These are phyloP conservation scores for Vanessa tameamea DNA, from an alignment of 1,140 invertebrate genomes.

Conservation along the genomic window DNA sequence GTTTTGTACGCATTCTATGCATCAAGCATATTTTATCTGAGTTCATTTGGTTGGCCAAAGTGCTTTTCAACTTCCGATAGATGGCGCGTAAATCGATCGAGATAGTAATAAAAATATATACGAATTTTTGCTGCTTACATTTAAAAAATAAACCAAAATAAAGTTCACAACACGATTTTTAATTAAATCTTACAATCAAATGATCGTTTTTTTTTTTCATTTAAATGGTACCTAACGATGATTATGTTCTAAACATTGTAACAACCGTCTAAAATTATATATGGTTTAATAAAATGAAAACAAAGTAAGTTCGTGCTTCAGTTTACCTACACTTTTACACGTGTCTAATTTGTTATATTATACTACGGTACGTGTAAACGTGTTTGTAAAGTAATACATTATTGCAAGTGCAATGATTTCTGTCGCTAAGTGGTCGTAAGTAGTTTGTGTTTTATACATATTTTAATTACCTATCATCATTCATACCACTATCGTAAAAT, in stretches of 20 bases:
- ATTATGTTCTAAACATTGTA: neutral
- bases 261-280: slow-evolving; percentile 7
- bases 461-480: slow-evolving; percentile 6
- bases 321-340: slow-evolving; percentile 23
- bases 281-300: slow-evolving; percentile 22
- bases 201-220: neutral
- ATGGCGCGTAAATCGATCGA: too few species aligned
- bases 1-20: too few species aligned
- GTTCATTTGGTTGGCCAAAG: too few species aligned
- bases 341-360: slow-evolving; percentile 22
- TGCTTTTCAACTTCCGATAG: too few species aligned
- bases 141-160: too few species aligned
- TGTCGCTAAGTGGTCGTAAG: slow-evolving; percentile 23
- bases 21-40: too few species aligned
- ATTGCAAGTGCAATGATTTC: slow-evolving; percentile 33
- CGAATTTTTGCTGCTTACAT: too few species aligned
- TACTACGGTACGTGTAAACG: slow-evolving; percentile 17
- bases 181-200: too few species aligned
- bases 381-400: slow-evolving; percentile 21
- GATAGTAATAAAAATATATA: too few species aligned
- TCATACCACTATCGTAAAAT: neutral
- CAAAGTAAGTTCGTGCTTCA: slow-evolving; percentile 10
- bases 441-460: slow-evolving; percentile 13
- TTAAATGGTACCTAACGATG: neutral
- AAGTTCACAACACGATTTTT: too few species aligned